Percentiles rank a stretch among this genome's conserved stretches.
These are phyloP conservation scores for Phalacrocorax aristotelis DNA, from an alignment of 2,113 vertebrate genomes.

Conservation along the genomic window DNA sequence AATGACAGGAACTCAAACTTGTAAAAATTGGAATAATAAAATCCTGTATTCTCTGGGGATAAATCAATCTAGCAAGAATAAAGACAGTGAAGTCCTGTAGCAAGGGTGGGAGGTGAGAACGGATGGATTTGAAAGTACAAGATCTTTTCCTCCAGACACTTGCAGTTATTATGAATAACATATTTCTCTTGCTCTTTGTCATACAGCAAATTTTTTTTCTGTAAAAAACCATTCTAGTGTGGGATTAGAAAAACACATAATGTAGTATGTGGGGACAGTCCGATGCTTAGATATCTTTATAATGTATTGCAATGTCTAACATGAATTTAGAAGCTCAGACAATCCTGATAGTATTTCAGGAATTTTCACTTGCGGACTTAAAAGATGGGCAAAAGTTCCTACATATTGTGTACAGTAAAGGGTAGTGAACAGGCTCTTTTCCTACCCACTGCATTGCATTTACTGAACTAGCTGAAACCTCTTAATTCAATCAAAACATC, in stretches of 20 bases:
- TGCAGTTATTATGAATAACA: not conserved
- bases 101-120: not conserved
- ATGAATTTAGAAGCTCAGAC: not conserved
- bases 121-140: not conserved
- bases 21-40: constrained; percentile 55
- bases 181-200: not conserved
- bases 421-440: not conserved
- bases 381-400: not conserved
- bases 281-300: not conserved
- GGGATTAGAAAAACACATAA: not conserved
- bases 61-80: not conserved
- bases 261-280: not conserved
- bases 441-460: not conserved
- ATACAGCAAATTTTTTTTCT: not conserved
- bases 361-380: not conserved
- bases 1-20: constrained; percentile 51
- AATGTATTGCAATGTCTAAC: not conserved
- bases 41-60: constrained; percentile 3
- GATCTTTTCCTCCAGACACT: not conserved
- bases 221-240: not conserved
- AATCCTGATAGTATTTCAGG: not conserved
- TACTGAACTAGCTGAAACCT: not conserved
- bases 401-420: not conserved
- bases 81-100: not conserved
- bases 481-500: not conserved